Conservation (phyloP, 2,113 vertebrate genomes). For the Ahaetulla prasina region DNA sequence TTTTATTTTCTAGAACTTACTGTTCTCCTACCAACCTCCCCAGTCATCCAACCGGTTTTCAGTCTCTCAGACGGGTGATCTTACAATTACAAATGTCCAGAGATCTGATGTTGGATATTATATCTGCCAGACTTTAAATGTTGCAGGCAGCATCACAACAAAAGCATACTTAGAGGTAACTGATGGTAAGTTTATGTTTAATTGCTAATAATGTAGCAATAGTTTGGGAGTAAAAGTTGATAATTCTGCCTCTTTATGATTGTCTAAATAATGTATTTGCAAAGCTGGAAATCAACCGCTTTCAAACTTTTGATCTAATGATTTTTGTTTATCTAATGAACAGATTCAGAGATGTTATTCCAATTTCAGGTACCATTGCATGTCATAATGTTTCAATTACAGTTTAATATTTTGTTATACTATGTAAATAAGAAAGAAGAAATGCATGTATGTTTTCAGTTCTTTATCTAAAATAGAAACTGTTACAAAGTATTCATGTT, state of each 20-base stretch:
- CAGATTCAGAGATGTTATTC: not conserved
- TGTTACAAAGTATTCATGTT: not conserved
- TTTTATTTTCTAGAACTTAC: constrained; percentile 79
- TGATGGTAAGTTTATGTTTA: constrained; percentile 78
- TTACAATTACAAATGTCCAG: constrained; percentile 92
- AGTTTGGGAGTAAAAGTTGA: not conserved
- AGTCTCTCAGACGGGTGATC: constrained; percentile 94
- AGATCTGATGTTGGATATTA: constrained; percentile 92
- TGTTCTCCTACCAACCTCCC: constrained; percentile 95
- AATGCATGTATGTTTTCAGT: not conserved
- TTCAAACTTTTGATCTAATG: not conserved
- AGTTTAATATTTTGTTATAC: not conserved
- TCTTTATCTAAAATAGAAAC: not conserved
- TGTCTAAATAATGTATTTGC: constrained; percentile 6
- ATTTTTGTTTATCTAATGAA: not conserved
- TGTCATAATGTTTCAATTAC: not conserved
- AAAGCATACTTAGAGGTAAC: constrained; percentile 97
- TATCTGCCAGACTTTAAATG: constrained; percentile 98
- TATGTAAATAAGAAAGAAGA: not conserved
- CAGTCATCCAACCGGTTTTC: constrained; percentile 93
- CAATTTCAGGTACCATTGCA: not conserved
- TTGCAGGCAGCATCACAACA: constrained; percentile 96
- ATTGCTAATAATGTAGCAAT: not conserved
- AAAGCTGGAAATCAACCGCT: not conserved
- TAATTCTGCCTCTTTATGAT: constrained; percentile 15